Conservation (phyloP, 2,113 vertebrate genomes). For the Oreotragus oreotragus region DNA sequence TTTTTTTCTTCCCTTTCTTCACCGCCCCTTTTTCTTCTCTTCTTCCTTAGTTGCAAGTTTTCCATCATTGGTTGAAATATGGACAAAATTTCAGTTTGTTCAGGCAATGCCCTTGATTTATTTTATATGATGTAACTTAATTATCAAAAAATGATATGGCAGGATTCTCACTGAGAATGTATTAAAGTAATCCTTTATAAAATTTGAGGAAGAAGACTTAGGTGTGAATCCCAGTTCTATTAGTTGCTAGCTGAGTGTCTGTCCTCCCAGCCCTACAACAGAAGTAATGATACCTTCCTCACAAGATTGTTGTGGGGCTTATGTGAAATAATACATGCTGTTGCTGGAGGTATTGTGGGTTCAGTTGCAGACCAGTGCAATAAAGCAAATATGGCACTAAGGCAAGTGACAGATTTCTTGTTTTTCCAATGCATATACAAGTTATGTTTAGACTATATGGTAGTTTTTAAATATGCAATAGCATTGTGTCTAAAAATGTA, state of each 20-base stretch:
- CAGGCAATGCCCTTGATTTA: not conserved
- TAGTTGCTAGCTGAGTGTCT: not conserved
- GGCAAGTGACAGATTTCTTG: not conserved
- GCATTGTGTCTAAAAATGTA: not conserved
- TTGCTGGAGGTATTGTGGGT: not conserved
- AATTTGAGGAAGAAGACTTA: not conserved
- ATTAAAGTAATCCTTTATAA: not conserved
- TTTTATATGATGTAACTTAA: not conserved
- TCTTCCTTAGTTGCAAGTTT: not conserved
- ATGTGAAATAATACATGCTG: not conserved
- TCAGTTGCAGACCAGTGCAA: not conserved
- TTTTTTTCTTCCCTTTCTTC: not conserved
- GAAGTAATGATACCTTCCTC: not conserved
- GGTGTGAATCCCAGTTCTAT: not conserved
- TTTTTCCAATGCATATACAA: not conserved
- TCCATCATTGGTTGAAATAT: not conserved
- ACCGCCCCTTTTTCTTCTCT: not conserved
- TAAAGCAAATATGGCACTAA: not conserved
- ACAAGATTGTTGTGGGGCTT: not conserved
- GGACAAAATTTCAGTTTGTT: not conserved
- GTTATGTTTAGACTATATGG: not conserved
- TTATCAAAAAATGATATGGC: not conserved
- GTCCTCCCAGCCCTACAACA: not conserved
- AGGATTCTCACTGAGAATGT: not conserved
- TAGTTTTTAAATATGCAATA: not conserved